phyloP scores from a whole-genome alignment of 2,888 invertebrate species.

The Nineta flava region DNA sequence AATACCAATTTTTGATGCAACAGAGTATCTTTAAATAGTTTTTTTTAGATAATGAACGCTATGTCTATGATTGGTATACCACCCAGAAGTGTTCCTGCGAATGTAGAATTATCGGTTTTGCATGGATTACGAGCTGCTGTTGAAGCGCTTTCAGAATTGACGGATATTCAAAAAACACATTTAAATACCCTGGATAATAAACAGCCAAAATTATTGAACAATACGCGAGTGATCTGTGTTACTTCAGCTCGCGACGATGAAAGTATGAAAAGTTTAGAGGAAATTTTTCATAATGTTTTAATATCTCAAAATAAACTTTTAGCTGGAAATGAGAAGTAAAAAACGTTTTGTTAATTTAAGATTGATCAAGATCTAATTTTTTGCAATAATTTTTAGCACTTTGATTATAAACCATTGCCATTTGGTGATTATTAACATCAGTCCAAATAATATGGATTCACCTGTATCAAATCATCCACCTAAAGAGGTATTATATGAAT shows the following conservation, averaged over 20 bases:
- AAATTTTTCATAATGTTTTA: conserved; percentile 69
- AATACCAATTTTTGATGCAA: not conserved
- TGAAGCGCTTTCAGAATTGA: conserved; percentile 67
- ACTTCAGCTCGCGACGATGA: conserved; percentile 78
- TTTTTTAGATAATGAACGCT: conserved; percentile 57
- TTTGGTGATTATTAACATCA: conserved; percentile 76
- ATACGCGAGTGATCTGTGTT: conserved; percentile 78
- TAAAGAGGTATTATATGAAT: conserved; percentile 38
- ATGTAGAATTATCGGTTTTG: conserved; percentile 53
- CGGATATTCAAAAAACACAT: conserved; percentile 51
- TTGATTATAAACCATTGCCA: conserved; percentile 76
- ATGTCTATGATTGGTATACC: conserved; percentile 71
- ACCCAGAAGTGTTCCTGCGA: conserved; percentile 38
- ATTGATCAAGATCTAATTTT: conserved; percentile 1
- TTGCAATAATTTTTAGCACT: conserved; percentile 31
- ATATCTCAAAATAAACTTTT: conserved; percentile 65
- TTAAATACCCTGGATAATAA: conserved; percentile 28
- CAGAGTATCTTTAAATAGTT: conserved; percentile 1
- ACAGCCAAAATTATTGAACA: conserved; percentile 27
- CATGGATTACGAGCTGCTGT: conserved; percentile 77
- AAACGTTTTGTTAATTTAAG: conserved; percentile 1
- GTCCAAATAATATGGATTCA: conserved; percentile 64
- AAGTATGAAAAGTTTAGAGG: conserved; percentile 71
- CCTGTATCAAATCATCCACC: conserved; percentile 56
- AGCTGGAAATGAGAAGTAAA: conserved; percentile 41